phyloP scores from a whole-genome alignment of 2,888 invertebrate species.

The Zygothrica quintamaculata region DNA sequence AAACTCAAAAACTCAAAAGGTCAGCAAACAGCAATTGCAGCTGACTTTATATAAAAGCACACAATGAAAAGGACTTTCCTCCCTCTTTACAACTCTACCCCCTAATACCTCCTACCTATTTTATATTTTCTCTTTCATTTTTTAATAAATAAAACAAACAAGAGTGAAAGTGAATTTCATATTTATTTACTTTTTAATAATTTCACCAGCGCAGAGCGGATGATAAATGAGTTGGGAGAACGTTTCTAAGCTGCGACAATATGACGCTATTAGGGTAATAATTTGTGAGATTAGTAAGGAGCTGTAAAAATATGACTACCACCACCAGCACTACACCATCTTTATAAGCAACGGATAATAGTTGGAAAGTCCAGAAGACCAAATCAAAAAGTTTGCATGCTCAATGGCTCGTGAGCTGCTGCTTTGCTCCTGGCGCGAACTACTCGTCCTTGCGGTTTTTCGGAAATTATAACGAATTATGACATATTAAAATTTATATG shows the following conservation, averaged over 20 bases:
- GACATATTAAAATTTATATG: conserved; percentile 77
- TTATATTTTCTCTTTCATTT: conserved; percentile 18
- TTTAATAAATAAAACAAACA: conserved; percentile 70
- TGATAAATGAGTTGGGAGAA: conserved; percentile 37
- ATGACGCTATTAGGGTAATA: conserved; percentile 71
- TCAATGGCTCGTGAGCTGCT: conserved; percentile 49
- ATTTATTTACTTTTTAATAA: conserved; percentile 71
- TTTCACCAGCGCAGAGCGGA: conserved; percentile 32
- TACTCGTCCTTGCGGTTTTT: conserved; percentile 71
- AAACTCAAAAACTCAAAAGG: conserved; percentile 26
- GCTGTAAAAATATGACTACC: conserved; percentile 19
- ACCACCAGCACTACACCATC: neutral
- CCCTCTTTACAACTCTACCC: conserved; percentile 3
- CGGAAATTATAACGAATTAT: conserved; percentile 76
- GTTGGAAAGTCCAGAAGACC: conserved; percentile 8
- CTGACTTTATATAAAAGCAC: conserved; percentile 46
- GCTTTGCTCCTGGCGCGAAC: conserved; percentile 51
- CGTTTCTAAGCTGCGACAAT: conserved; percentile 76
- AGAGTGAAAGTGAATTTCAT: conserved; percentile 54
- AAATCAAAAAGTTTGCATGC: conserved; percentile 7
- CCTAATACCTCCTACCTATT: neutral
- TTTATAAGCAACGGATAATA: neutral
- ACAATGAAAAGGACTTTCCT: conserved; percentile 30
- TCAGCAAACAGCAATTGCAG: conserved; percentile 38
- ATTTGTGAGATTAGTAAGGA: conserved; percentile 71